Conservation (phyloP, 2,888 invertebrate genomes). For the Apotomis turbidana region DNA sequence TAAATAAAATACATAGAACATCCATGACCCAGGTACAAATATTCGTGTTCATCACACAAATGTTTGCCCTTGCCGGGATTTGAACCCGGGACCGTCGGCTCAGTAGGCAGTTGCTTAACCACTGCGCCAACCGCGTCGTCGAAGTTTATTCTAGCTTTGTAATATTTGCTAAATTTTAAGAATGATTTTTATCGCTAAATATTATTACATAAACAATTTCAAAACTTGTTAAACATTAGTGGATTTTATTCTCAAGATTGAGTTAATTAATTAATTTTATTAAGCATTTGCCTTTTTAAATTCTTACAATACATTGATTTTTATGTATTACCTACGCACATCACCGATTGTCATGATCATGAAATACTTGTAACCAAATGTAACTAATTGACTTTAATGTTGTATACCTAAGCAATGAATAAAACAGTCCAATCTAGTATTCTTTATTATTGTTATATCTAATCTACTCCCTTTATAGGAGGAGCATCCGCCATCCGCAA, state of each 20-base stretch:
- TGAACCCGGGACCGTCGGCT: no score
- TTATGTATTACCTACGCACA: conserved; percentile 24
- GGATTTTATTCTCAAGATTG: conserved; percentile 1
- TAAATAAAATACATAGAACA: no score
- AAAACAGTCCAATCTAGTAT: conserved; percentile 45
- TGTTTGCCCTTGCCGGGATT: no score
- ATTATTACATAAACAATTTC: neutral
- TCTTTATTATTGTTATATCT: conserved; percentile 3
- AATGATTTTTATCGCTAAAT: neutral
- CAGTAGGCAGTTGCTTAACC: no score
- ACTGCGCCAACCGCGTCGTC: no score
- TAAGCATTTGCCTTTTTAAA: conserved; percentile 1
- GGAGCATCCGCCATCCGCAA: no score
- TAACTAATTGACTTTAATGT: conserved; percentile 43
- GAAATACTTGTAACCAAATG: conserved; percentile 46
- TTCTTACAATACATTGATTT: conserved; percentile 3
- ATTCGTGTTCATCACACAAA: no score
- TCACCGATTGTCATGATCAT: conserved; percentile 39
- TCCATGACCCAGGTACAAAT: no score
- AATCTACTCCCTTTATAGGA: neutral
- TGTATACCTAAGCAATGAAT: conserved; percentile 49
- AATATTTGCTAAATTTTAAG: conserved; percentile 5
- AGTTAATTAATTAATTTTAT: conserved; percentile 12
- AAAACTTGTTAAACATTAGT: neutral
- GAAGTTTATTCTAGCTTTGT: conserved; percentile 10